phyloP scores from a whole-genome alignment of 2,888 invertebrate species.

The Ernsta delagoae region DNA sequence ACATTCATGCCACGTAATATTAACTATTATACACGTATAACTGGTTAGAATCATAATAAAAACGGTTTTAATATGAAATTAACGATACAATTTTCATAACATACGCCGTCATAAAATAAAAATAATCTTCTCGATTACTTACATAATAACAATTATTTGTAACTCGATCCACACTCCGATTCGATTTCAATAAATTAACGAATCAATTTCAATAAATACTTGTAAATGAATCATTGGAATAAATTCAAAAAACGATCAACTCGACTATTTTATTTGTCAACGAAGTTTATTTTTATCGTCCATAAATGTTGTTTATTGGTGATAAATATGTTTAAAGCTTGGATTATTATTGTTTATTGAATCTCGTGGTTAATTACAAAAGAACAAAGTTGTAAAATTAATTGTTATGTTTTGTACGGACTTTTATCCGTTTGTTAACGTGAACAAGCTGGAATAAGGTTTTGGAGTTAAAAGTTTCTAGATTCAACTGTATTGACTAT shows the following conservation, averaged over 20 bases:
- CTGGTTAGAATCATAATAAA: too few relatives aligned
- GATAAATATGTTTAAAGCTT: conserved; percentile 2
- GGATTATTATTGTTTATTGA: neutral
- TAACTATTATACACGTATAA: too few relatives aligned
- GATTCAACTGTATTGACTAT: too few relatives aligned
- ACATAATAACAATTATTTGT: conserved; percentile 11
- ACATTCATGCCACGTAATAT: too few relatives aligned
- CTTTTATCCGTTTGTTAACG: too few relatives aligned
- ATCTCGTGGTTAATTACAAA: neutral
- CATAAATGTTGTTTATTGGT: conserved; percentile 16
- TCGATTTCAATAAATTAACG: conserved; percentile 16
- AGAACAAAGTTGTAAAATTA: neutral
- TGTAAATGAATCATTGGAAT: conserved; percentile 11
- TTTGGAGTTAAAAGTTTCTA: too few relatives aligned
- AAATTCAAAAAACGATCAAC: conserved; percentile 1
- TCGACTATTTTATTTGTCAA: conserved; percentile 11
- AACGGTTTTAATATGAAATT: too few relatives aligned
- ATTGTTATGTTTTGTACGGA: too few relatives aligned
- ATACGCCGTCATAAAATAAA: neutral
- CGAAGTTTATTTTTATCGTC: conserved; percentile 17
- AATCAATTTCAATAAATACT: conserved; percentile 15
- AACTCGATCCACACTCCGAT: conserved; percentile 1
- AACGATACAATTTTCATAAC: neutral
- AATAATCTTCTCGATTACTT: conserved; percentile 1
- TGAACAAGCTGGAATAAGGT: too few relatives aligned